Evolutionary conservation across 2,113 vertebrate genomes (phyloP), one percentile per base, ranked within the genome.

Genomic region (Corythoichthys haematopterus): DNA sequence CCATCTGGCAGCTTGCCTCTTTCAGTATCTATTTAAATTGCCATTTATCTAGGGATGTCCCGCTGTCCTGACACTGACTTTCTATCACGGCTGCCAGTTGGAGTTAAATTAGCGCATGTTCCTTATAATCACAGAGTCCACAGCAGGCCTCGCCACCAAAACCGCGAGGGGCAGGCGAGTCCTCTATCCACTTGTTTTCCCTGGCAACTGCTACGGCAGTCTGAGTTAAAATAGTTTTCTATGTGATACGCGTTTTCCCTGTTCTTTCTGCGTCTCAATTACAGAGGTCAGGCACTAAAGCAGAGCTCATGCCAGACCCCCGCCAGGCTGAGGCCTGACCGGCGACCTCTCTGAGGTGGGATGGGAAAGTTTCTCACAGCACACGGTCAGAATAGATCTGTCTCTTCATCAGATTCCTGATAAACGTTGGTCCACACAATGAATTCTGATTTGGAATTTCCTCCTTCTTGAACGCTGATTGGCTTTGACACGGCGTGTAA

Each of bases 201-300:
- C 86, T 89, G 88, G 87, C 88, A 85, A 84, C 85, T 66, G 78
- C 80, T 76, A 66, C 69, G 77, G 72, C 82, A 68, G 82, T 82
- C 86, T 87, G 87, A 60, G 67, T 87, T 87, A 87, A 89, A 90
- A 90, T 90, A 86, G 87, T 82, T 86, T 90, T 83, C 80, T 83
- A 85, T 85, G 86, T 81, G 87, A 90, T 87, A 87, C 72, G 70
- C 87, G 82, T 33, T 46, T 71, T 84, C 86, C 71, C 79, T 80
- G 68, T 88, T 89, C 86, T 82, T 80, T 69, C 81, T 82, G 84
- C 81, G 71, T 83, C 85, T 90, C 82, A 87, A 87, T 90, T 86
- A 87, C 84, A 84, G 86, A 79, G 87, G 86, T 89, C 82, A 88
- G 81, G 16, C 76, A 87, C 80, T 35, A 80, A 51, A 75, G 77